Percentiles rank a stretch among this genome's conserved stretches.
Evolutionary conservation across 2,888 invertebrate genomes (phyloP).

Genomic region (Belgica antarctica): DNA sequence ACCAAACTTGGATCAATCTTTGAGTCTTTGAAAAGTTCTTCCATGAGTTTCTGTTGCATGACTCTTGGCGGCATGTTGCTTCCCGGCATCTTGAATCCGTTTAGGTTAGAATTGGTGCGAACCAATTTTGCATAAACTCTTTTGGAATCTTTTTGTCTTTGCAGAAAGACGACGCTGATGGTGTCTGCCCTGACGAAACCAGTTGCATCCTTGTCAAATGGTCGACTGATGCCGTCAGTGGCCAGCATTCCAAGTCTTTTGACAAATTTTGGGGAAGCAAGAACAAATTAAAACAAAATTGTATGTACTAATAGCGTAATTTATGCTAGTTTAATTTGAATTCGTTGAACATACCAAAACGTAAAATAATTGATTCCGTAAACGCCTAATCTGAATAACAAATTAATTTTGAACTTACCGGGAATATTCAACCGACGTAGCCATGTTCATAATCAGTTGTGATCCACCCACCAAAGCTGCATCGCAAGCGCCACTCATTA

Average conservation of each 20-base stretch:
- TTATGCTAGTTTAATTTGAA: too few relatives aligned
- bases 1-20: conserved; percentile 57
- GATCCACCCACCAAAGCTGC: conserved; percentile 29
- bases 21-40: conserved; percentile 57
- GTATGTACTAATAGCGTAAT: too few relatives aligned
- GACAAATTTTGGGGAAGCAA: too few relatives aligned
- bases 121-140: conserved; percentile 58
- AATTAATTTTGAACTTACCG: neutral
- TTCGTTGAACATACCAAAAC: too few relatives aligned
- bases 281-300: too few relatives aligned
- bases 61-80: conserved; percentile 49
- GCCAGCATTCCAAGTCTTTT: conserved; percentile 49
- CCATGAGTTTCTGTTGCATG: conserved; percentile 51
- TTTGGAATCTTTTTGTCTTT: conserved; percentile 55
- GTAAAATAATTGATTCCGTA: too few relatives aligned
- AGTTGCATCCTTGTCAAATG: conserved; percentile 47
- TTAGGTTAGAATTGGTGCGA: conserved; percentile 59
- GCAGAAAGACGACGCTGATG: conserved; percentile 54
- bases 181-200: conserved; percentile 57
- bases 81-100: conserved; percentile 55
- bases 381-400: neutral
- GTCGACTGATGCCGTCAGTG: conserved; percentile 34
- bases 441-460: neutral
- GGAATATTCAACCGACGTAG: neutral
- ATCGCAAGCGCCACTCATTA: conserved; percentile 23